phyloP scores from a whole-genome alignment of 2,797 vertebrate genomes.

The Cheirogaleus major region DNA sequence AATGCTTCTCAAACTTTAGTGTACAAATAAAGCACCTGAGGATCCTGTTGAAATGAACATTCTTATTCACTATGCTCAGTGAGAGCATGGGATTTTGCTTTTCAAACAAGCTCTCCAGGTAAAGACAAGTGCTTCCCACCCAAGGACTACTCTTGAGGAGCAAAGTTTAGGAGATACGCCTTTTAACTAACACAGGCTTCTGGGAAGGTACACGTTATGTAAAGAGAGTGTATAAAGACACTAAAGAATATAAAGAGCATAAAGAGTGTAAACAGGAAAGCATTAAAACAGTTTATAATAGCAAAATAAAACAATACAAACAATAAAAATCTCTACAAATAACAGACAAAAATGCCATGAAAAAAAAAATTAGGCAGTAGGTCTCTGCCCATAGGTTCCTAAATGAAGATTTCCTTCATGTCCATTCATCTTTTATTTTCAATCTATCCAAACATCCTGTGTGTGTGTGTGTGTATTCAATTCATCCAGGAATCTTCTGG shows the following conservation, averaged over 20 bases:
- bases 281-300: neutral
- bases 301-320: neutral
- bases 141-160: neutral
- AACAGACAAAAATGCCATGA: neutral
- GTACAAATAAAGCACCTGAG: neutral
- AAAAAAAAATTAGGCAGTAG: neutral
- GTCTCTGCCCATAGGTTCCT: neutral
- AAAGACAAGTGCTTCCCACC: neutral
- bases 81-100: neutral
- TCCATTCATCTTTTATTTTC: neutral
- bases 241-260: too few relatives aligned
- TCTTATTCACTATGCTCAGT: neutral
- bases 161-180: neutral
- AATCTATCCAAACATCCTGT: neutral
- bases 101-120: neutral
- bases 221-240: neutral
- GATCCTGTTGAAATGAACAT: neutral
- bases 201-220: neutral
- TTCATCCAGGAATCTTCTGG: neutral
- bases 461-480: neutral
- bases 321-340: neutral
- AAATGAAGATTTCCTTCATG: neutral
- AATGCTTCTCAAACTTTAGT: neutral
- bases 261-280: neutral
- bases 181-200: neutral